Conservation (phyloP, 2,888 invertebrate genomes). For the Allacma fusca region DNA sequence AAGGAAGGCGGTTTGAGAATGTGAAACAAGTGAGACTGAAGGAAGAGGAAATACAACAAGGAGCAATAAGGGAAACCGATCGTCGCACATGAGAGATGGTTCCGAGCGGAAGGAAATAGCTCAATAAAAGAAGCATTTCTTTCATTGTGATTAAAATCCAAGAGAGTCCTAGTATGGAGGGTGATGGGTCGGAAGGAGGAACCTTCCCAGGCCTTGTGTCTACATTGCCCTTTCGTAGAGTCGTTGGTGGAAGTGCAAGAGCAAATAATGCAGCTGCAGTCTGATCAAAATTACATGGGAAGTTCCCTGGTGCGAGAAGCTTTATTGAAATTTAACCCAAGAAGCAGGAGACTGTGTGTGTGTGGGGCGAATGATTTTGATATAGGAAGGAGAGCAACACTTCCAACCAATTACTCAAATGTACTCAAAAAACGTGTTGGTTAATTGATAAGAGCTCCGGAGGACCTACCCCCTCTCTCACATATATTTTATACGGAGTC, state of each 20-base stretch:
- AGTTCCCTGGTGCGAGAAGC: neutral
- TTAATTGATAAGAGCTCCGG: conserved; percentile 11
- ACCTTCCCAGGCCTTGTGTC: too few relatives aligned
- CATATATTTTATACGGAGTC: too few relatives aligned
- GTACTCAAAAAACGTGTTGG: conserved; percentile 1
- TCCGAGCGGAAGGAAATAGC: conserved; percentile 40
- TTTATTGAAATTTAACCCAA: neutral
- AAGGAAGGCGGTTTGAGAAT: conserved; percentile 1
- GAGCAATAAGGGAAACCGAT: conserved; percentile 8
- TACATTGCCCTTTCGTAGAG: too few relatives aligned
- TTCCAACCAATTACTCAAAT: conserved; percentile 19
- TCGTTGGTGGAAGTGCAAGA: too few relatives aligned
- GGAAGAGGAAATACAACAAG: neutral
- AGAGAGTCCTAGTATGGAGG: neutral
- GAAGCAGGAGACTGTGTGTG: too few relatives aligned
- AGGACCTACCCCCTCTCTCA: neutral
- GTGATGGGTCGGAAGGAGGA: too few relatives aligned
- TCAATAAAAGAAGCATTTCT: conserved; percentile 44
- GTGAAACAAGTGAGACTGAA: neutral
- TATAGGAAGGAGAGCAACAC: too few relatives aligned
- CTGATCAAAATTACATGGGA: too few relatives aligned
- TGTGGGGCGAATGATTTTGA: neutral
- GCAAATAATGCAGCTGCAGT: too few relatives aligned
- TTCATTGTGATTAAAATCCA: conserved; percentile 46
- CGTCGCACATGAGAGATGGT: conserved; percentile 23